phyloP scores from a whole-genome alignment of 2,113 vertebrate species.

The Elephas maximus region DNA sequence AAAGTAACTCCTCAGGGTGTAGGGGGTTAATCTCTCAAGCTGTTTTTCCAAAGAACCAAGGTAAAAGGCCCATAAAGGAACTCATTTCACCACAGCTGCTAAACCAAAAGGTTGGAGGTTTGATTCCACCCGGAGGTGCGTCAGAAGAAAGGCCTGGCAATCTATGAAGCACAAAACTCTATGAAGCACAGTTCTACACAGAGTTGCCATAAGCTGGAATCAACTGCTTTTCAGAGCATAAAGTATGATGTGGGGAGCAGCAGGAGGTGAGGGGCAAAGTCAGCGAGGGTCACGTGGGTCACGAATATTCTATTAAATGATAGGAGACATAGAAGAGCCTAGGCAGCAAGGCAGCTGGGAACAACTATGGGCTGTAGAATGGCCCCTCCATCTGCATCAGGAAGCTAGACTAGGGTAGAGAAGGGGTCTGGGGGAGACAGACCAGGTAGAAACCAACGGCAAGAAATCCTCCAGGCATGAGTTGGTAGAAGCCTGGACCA shows the following conservation, averaged over 20 bases:
- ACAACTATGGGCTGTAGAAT: background rate
- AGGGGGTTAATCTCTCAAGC: background rate
- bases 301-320: background rate
- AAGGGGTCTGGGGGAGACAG: background rate
- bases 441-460: background rate
- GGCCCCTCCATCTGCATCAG: background rate
- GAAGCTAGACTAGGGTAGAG: too few relatives aligned
- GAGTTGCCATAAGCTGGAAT: background rate
- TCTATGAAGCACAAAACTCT: too few relatives aligned
- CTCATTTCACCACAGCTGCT: background rate
- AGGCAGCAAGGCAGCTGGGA: background rate
- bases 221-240: background rate
- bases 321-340: background rate
- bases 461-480: background rate
- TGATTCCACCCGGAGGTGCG: background rate
- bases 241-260: rapidly evolving
- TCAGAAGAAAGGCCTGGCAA: background rate
- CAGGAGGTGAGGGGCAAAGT: background rate
- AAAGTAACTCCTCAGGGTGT: too few relatives aligned
- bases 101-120: background rate
- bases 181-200: too few relatives aligned
- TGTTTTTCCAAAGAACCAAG: background rate
- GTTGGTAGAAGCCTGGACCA: background rate
- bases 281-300: background rate
- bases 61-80: background rate